Base-by-base conservation (phyloP, 2,888 invertebrate species). In the Tridacna gigas region DNA sequence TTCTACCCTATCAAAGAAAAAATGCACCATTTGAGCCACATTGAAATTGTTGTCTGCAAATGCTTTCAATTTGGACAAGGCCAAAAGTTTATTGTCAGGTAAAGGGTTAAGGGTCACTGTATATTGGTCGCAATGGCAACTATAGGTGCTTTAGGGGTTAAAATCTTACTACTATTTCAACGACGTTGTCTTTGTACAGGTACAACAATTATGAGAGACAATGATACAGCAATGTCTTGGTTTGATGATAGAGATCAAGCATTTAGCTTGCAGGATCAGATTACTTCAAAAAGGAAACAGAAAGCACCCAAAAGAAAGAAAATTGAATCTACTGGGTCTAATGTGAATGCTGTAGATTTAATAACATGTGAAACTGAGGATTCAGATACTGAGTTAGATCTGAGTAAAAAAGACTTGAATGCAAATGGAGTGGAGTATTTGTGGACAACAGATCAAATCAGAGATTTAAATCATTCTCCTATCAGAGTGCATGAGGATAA, bases 241-340 rank as follows among this genome's bases (percentile, higher is more conserved):
- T 7, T 37, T 37, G 37, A 37, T 37, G 37, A 37, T 37, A 37
- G 37, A 56, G 56, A 37, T n/a, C 45, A 67, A 45, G 2, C 67
- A 7, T 26, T 9, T 13, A 71, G 47, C 22, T 26, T 47, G 0
- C 22, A 47, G 45, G 71, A 71, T 51, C 48, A 22, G 51, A 71
- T 47, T 22, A n/a, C 71, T 11, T 71, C 71, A 13, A 47, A 47
- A 25, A 22, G 71, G 26, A 71, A 71, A 51, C 71, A 51, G 51
- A 48, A 71, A 48, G 20, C 26, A 0, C 71, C 71, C 5, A 71
- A 71, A 51, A 47, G 71, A 71, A 22, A 51, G 26, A 71, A 71
- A 26, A 51, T 56, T 5, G 56, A 56, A 56, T 1, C 18, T 56
- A 20, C 15, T 20, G 56, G 9, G 15, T 11, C 56, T 15, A 15